These are phyloP conservation scores for Neosilurus mollespiculum DNA, from an alignment of 2,797 vertebrate genomes.

Conservation along the genomic window DNA sequence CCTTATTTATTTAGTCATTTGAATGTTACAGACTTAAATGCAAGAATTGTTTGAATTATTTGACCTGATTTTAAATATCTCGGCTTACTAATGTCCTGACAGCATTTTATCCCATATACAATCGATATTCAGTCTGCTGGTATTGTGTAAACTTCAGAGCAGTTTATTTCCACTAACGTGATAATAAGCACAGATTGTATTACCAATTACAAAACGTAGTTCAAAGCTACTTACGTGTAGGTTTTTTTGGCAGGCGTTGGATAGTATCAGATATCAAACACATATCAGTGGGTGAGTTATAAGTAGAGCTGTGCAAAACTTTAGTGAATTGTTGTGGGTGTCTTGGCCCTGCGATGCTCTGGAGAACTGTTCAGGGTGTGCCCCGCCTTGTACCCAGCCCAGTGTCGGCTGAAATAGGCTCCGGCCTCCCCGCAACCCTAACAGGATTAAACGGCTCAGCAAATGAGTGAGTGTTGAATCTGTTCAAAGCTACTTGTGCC, in stretches of 20 bases:
- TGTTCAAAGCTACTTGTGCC: no score
- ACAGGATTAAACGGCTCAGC: no score
- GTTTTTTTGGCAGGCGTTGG: neutral
- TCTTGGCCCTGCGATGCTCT: no score
- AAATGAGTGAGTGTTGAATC: no score
- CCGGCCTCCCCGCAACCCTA: no score
- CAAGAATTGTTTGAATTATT: neutral
- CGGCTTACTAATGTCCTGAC: neutral
- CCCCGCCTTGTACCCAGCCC: no score
- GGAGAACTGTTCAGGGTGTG: no score
- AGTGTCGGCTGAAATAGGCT: no score
- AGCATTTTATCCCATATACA: neutral
- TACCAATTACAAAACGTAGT: neutral
- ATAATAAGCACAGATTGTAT: neutral
- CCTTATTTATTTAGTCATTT: slow-evolving; percentile 34
- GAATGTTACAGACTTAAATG: slow-evolving; percentile 23
- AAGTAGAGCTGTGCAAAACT: no score
- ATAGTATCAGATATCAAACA: neutral
- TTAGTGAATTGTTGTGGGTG: no score
- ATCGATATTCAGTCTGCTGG: neutral
- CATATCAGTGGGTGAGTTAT: no score
- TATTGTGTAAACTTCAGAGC: neutral
- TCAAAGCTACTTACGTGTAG: neutral
- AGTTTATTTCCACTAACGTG: neutral
- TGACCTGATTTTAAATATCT: neutral